Evolutionary conservation across 2,113 vertebrate species (phyloP).

Genomic region (Campylomormyrus numenius): DNA sequence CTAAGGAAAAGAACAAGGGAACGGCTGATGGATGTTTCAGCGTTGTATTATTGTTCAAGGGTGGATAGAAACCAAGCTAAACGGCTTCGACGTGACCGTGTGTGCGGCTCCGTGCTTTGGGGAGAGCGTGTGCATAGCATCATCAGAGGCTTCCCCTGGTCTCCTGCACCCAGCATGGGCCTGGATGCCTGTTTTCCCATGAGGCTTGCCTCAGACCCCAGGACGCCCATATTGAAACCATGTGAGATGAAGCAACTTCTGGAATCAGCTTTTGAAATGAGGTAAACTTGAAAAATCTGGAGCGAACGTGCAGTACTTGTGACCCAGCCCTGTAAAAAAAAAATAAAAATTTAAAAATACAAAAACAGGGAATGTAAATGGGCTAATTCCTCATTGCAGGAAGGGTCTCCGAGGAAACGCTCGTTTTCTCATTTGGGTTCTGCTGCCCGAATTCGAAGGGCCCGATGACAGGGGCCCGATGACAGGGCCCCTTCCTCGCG

Average conservation of each 20-base stretch:
- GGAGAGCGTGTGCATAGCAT: slow-evolving; percentile 28
- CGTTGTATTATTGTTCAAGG: slow-evolving; percentile 29
- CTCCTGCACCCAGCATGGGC: slow-evolving; percentile 30
- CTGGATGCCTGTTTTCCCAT: slow-evolving; percentile 29
- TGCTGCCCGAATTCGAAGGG: neutral
- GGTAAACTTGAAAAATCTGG: slow-evolving; percentile 52
- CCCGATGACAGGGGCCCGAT: neutral
- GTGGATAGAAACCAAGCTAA: slow-evolving; percentile 35
- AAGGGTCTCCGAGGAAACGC: neutral
- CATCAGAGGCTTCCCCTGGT: slow-evolving; percentile 30
- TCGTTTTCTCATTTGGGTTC: neutral
- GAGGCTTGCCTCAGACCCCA: slow-evolving; percentile 39
- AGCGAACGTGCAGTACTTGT: slow-evolving; percentile 45
- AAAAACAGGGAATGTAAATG: slow-evolving; percentile 23
- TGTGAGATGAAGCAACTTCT: slow-evolving; percentile 62
- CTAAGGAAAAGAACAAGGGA: slow-evolving; percentile 7
- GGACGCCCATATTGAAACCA: slow-evolving; percentile 61
- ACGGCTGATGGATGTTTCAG: slow-evolving; percentile 29
- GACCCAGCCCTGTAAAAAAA: slow-evolving; percentile 39
- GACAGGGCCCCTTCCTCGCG: neutral
- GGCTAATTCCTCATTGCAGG: neutral
- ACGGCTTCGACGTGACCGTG: slow-evolving; percentile 19
- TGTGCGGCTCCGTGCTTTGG: slow-evolving; percentile 27
- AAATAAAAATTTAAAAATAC: slow-evolving; percentile 36
- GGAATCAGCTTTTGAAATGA: slow-evolving; percentile 55